These are phyloP conservation scores for Crocidura indochinensis DNA, from an alignment of 2,797 vertebrate species.

Conservation along the genomic window DNA sequence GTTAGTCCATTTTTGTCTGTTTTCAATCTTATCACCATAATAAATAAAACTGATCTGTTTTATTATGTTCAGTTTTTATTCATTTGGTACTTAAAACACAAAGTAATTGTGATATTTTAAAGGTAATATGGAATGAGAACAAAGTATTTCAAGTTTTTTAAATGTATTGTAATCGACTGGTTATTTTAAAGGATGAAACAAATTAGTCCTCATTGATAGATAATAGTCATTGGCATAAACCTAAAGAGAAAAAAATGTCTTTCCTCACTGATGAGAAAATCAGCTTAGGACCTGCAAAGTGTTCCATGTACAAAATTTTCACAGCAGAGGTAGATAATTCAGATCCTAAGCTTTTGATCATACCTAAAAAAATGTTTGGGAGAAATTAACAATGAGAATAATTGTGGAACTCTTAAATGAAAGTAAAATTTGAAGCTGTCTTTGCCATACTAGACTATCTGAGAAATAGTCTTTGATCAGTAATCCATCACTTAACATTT, in stretches of 20 bases:
- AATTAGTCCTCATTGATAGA: conserved; percentile 66
- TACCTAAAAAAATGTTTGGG: conserved; percentile 63
- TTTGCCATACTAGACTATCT: conserved; percentile 54
- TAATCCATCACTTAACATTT: conserved; percentile 80
- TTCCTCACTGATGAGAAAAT: conserved; percentile 44
- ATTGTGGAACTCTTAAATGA: conserved; percentile 64
- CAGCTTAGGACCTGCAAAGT: conserved; percentile 35
- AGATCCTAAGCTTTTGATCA: conserved; percentile 53
- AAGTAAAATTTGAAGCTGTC: conserved; percentile 72
- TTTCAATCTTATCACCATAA: neutral
- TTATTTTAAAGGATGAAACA: conserved; percentile 47
- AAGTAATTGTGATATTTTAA: conserved; percentile 49
- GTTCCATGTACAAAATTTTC: conserved; percentile 53
- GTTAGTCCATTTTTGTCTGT: neutral
- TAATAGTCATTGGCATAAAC: conserved; percentile 65
- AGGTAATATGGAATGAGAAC: conserved; percentile 79
- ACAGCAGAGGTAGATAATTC: neutral
- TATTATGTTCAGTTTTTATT: neutral
- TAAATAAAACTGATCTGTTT: neutral
- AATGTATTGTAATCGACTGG: conserved; percentile 54
- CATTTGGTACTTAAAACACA: neutral
- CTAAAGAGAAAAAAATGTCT: conserved; percentile 25
- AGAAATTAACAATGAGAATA: conserved; percentile 71
- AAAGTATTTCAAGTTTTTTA: conserved; percentile 70
- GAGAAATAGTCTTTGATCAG: conserved; percentile 75